A percentile compares a stretch with the other conserved stretches of the same genome.
Evolutionary conservation across 2,113 vertebrate genomes (phyloP).

Genomic region (Synodontis membranacea): DNA sequence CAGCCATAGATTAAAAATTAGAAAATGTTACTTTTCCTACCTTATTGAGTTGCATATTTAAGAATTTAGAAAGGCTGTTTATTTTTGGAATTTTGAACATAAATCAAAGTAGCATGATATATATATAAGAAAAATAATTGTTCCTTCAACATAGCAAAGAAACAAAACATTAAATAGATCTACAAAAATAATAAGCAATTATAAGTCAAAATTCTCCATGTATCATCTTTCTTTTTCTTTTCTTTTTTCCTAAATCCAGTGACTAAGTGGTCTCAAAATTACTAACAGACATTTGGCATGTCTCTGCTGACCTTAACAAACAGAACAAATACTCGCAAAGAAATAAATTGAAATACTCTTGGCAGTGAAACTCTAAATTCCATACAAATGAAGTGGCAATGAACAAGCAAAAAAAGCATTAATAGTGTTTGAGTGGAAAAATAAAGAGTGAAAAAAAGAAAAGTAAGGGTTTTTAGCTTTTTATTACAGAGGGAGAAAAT

Average conservation of each 20-base stretch:
- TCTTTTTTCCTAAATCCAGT: neutral
- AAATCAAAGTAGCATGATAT: neutral
- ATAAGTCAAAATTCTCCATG: neutral
- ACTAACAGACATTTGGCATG: constrained; percentile 7
- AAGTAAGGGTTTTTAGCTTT: constrained; percentile 55
- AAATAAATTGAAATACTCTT: constrained; percentile 5
- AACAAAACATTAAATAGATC: neutral
- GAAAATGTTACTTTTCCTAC: neutral
- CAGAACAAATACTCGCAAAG: neutral
- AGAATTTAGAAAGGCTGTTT: neutral
- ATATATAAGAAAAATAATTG: neutral
- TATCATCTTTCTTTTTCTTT: neutral
- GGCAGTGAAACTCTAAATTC: neutral
- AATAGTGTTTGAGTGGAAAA: constrained; percentile 1
- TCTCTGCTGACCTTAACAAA: neutral
- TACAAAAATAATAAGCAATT: neutral
- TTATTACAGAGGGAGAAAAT: constrained; percentile 67
- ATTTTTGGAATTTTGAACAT: neutral
- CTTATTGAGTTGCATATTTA: neutral
- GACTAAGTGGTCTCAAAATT: neutral
- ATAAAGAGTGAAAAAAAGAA: constrained; percentile 43
- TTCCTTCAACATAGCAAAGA: neutral
- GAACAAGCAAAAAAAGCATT: neutral
- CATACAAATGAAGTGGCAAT: constrained; percentile 16
- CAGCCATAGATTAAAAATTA: neutral